Evolutionary conservation across 2,113 vertebrate genomes (phyloP).

Genomic region (Mola mola): DNA sequence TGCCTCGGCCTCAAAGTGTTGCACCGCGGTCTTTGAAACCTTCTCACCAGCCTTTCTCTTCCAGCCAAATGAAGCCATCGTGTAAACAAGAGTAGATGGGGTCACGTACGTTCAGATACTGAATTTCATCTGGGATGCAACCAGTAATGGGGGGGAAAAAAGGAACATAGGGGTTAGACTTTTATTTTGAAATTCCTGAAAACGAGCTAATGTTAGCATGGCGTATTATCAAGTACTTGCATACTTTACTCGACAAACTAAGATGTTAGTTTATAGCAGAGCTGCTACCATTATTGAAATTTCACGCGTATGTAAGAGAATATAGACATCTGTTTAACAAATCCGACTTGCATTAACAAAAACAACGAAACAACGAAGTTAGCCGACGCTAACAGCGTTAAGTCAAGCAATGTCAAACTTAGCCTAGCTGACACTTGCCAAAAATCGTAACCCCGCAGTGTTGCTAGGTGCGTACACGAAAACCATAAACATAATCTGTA

Average conservation of each 20-base stretch:
- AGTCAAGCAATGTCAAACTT: no score
- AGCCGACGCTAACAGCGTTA: no score
- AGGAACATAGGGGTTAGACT: neutral
- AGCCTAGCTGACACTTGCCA: no score
- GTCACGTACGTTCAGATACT: neutral
- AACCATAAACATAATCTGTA: no score
- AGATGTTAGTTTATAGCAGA: neutral
- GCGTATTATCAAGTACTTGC: neutral
- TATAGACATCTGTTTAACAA: no score
- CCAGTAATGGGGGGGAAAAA: no score
- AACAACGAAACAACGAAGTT: no score
- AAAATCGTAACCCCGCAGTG: no score
- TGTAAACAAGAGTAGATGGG: neutral
- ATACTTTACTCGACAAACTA: neutral
- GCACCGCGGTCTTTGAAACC: constrained; percentile 88
- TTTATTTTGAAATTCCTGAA: constrained; percentile 12
- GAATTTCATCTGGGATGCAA: neutral
- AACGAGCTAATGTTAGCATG: neutral
- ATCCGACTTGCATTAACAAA: no score
- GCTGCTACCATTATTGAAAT: no score
- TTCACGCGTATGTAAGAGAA: no score
- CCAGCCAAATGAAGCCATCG: constrained; percentile 97
- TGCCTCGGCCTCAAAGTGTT: constrained; percentile 90
- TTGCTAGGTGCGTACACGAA: no score
- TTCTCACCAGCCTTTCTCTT: constrained; percentile 95